A percentile compares a stretch with the other conserved stretches of the same genome.
These are phyloP conservation scores for Muschampia plurimacula DNA, from an alignment of 2,888 invertebrate species.

Conservation along the genomic window DNA sequence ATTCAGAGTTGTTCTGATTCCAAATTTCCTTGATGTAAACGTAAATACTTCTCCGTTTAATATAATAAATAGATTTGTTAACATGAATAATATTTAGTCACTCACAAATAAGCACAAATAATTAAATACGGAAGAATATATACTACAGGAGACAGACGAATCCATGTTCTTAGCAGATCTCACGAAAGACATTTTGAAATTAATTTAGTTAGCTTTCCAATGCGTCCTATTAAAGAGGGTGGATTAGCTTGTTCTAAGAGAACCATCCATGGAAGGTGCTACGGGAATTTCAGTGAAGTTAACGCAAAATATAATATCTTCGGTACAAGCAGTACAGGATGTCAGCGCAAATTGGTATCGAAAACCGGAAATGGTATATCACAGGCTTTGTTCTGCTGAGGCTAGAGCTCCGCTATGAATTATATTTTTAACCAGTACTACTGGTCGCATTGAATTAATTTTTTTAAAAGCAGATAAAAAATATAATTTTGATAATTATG, in stretches of 20 bases:
- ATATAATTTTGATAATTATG: too few species aligned
- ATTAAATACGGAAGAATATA: slow-evolving; percentile 20
- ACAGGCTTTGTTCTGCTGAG: slow-evolving; percentile 48
- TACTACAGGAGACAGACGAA: slow-evolving; percentile 8
- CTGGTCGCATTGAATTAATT: neutral
- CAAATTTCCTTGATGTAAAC: too few species aligned
- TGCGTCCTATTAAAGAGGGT: neutral
- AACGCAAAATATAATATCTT: neutral
- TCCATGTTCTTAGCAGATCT: neutral
- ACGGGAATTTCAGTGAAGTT: neutral
- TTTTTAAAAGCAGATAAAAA: neutral
- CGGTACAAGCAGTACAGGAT: slow-evolving; percentile 47
- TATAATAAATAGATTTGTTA: neutral
- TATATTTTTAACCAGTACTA: slow-evolving; percentile 39
- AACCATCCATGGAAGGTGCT: slow-evolving; percentile 30
- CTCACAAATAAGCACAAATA: neutral
- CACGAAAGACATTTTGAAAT: neutral
- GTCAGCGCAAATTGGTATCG: slow-evolving; percentile 52
- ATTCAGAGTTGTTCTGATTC: too few species aligned
- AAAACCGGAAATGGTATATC: slow-evolving; percentile 50
- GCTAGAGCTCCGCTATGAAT: slow-evolving; percentile 39
- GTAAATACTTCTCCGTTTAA: neutral
- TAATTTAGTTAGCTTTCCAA: slow-evolving; percentile 2
- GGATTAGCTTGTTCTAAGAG: neutral
- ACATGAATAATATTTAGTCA: slow-evolving; percentile 6